These are phyloP conservation scores for Polypedilum pembai DNA, from an alignment of 1,140 invertebrate genomes.

Conservation along the genomic window DNA sequence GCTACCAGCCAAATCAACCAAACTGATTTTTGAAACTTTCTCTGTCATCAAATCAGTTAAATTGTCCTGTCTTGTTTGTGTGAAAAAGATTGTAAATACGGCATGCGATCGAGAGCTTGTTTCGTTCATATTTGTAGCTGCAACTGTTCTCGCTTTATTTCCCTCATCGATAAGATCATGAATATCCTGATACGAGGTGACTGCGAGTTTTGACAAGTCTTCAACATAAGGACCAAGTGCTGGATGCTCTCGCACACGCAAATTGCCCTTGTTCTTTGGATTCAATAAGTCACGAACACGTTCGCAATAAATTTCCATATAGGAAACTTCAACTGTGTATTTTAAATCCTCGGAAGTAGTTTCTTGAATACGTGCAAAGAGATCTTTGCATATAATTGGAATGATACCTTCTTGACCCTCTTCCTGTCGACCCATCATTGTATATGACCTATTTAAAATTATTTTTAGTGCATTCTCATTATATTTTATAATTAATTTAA, in stretches of 20 bases:
- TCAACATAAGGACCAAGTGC: constrained; percentile 96
- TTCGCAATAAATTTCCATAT: constrained; percentile 99
- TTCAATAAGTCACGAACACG: constrained; percentile 93
- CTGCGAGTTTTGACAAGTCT: constrained; percentile 95
- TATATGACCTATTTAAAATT: constrained; percentile 75
- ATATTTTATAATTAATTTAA: neutral
- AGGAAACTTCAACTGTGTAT: constrained; percentile 89
- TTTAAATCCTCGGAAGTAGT: constrained; percentile 69
- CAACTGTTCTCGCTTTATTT: constrained; percentile 92
- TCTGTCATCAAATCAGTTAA: constrained; percentile 71
- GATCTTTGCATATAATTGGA: constrained; percentile 93
- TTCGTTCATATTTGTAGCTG: constrained; percentile 99
- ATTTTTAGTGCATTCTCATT: neutral
- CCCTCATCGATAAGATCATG: constrained; percentile 96
- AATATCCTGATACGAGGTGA: constrained; percentile 93
- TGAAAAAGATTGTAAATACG: constrained; percentile 99
- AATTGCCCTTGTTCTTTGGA: constrained; percentile 94
- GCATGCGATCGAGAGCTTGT: constrained; percentile 97
- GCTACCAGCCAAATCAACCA: constrained; percentile 86
- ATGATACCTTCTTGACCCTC: constrained; percentile 96
- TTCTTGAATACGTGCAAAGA: constrained; percentile 81
- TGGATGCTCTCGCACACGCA: constrained; percentile 95
- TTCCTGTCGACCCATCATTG: constrained; percentile 99
- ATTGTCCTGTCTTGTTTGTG: constrained; percentile 75
- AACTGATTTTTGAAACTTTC: constrained; percentile 82